Percentiles rank a stretch among this genome's conserved stretches.
Conservation (phyloP, 2,888 invertebrate species). For the Ferdinandea cuprea region DNA sequence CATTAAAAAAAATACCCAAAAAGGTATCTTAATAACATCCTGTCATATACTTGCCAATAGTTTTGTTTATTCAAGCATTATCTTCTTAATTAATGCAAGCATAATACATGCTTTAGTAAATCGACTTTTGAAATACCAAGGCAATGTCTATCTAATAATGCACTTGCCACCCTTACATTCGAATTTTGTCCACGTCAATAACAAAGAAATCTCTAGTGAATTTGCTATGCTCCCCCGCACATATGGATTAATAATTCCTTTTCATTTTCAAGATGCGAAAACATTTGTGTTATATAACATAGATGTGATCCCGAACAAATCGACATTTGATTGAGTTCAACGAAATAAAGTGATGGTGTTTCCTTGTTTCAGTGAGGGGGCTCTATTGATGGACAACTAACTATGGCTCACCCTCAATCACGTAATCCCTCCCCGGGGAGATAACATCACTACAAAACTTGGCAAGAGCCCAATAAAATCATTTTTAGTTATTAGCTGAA, state of each 20-base stretch:
- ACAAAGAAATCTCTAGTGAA: conserved; percentile 51
- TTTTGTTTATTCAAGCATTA: not conserved
- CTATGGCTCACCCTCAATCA: conserved; percentile 56
- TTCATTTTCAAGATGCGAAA: conserved; percentile 59
- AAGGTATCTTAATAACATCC: too few relatives aligned
- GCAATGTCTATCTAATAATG: conserved; percentile 11
- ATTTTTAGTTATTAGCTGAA: conserved; percentile 74
- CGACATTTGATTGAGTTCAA: conserved; percentile 74
- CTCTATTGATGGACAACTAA: conserved; percentile 48
- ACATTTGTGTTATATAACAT: conserved; percentile 56
- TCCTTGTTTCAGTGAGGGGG: conserved; percentile 21
- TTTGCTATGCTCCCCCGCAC: conserved; percentile 13
- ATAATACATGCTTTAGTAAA: conserved; percentile 26
- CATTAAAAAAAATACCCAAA: too few relatives aligned
- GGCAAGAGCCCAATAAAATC: conserved; percentile 64
- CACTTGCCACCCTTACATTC: conserved; percentile 23
- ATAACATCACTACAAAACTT: conserved; percentile 44
- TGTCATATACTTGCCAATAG: too few relatives aligned
- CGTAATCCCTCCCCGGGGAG: conserved; percentile 70
- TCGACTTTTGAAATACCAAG: conserved; percentile 46
- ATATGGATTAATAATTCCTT: conserved; percentile 72
- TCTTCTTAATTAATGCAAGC: conserved; percentile 45
- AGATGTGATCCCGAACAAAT: conserved; percentile 65
- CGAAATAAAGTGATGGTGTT: conserved; percentile 62
- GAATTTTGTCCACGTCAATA: conserved; percentile 61